These are phyloP conservation scores for Blastomussa wellsi DNA, from an alignment of 92 coral and sea anemone genomes.

Conservation along the genomic window DNA sequence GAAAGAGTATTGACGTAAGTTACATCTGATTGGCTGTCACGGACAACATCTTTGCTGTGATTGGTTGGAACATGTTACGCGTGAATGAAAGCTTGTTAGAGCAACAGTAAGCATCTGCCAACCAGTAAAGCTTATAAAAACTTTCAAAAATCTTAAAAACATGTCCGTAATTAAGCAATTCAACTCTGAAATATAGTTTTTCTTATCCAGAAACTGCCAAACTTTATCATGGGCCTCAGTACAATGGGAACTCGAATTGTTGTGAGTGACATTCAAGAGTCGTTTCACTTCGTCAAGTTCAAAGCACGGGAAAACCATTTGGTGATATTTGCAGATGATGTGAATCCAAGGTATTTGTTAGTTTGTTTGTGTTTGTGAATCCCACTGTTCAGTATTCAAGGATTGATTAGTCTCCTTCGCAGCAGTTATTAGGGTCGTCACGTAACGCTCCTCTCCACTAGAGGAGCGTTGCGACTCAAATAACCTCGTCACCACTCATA, in stretches of 20 bases:
- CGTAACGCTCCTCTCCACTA: too few relatives aligned
- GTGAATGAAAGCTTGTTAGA: too few relatives aligned
- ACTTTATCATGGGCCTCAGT: constrained; percentile 80
- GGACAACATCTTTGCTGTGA: not conserved
- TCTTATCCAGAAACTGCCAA: constrained; percentile 84
- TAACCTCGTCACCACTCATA: too few relatives aligned
- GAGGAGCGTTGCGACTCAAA: too few relatives aligned
- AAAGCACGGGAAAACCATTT: constrained; percentile 94
- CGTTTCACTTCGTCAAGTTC: constrained; percentile 91
- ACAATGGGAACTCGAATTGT: constrained; percentile 90
- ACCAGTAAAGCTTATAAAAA: too few relatives aligned
- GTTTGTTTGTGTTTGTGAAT: not conserved
- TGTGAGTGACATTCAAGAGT: constrained; percentile 93
- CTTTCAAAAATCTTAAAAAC: not conserved
- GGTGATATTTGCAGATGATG: constrained; percentile 97
- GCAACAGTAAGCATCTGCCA: too few relatives aligned
- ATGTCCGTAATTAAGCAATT: too few relatives aligned
- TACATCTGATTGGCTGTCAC: not conserved
- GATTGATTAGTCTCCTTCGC: too few relatives aligned
- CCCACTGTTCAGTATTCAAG: too few relatives aligned
- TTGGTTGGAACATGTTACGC: not conserved
- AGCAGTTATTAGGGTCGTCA: too few relatives aligned
- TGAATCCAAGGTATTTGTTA: constrained; percentile 79
- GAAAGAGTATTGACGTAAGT: not conserved
- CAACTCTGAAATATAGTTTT: too few relatives aligned